Conservation (phyloP, 1,140 invertebrate genomes). For the Anagrus nilaparvatae region DNA sequence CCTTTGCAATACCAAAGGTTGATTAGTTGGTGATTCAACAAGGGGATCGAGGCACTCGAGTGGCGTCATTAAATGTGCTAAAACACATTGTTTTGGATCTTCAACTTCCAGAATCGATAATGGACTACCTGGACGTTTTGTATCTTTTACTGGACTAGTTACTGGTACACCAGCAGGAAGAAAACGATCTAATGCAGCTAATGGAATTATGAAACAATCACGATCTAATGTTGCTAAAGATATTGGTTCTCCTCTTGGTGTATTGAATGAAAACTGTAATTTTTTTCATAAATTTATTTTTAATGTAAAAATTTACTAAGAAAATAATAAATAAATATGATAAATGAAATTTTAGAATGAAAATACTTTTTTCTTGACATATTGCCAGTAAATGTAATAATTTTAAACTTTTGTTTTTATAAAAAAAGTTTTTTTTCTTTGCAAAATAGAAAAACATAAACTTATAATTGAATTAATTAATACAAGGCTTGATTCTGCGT, state of each 20-base stretch:
- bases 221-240: conserved; percentile 67
- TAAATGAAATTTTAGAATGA: too few species aligned
- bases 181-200: conserved; percentile 73
- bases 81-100: conserved; percentile 75
- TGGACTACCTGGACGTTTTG: conserved; percentile 49
- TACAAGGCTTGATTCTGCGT: too few species aligned
- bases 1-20: conserved; percentile 66
- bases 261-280: too few species aligned
- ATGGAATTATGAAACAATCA: conserved; percentile 83
- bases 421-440: too few species aligned
- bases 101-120: conserved; percentile 73
- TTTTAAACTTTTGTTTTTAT: too few species aligned
- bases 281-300: too few species aligned
- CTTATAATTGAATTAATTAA: too few species aligned
- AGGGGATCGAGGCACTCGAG: conserved; percentile 72
- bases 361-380: too few species aligned
- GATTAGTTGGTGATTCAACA: conserved; percentile 67
- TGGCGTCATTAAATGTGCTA: conserved; percentile 80
- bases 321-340: too few species aligned
- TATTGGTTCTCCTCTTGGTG: conserved; percentile 57
- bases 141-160: conserved; percentile 45
- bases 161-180: conserved; percentile 78
- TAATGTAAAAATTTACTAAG: too few species aligned
- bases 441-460: too few species aligned
- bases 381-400: too few species aligned